These are phyloP conservation scores for Dynastes grantii DNA, from an alignment of 2,888 invertebrate species.

Conservation along the genomic window DNA sequence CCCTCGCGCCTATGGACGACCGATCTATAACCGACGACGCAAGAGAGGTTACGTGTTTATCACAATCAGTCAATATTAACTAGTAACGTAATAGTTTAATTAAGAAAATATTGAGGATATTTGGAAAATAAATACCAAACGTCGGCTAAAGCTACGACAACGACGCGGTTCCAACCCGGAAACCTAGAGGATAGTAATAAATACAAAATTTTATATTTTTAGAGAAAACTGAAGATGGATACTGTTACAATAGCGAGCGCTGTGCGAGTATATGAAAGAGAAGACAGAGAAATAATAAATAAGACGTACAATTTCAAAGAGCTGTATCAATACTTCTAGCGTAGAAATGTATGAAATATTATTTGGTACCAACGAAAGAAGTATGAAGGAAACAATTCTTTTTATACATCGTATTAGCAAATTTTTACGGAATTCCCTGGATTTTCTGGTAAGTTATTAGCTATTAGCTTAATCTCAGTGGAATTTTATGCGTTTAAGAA, in stretches of 20 bases:
- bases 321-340: neutral
- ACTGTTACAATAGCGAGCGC: neutral
- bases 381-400: neutral
- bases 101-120: no score
- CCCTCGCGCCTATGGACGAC: no score
- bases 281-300: neutral
- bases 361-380: neutral
- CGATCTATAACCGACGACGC: no score
- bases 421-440: neutral
- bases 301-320: conserved; percentile 19
- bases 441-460: neutral
- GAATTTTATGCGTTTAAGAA: no score
- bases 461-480: neutral
- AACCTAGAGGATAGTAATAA: no score
- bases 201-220: neutral
- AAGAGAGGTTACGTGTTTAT: no score
- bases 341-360: neutral
- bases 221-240: conserved; percentile 11
- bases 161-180: no score
- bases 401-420: neutral
- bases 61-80: no score
- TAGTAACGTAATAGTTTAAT: no score
- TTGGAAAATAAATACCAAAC: no score
- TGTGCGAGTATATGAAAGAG: neutral
- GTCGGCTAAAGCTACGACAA: no score